Conservation (phyloP, 2,113 vertebrate genomes). For the Hemichromis elongatus region DNA sequence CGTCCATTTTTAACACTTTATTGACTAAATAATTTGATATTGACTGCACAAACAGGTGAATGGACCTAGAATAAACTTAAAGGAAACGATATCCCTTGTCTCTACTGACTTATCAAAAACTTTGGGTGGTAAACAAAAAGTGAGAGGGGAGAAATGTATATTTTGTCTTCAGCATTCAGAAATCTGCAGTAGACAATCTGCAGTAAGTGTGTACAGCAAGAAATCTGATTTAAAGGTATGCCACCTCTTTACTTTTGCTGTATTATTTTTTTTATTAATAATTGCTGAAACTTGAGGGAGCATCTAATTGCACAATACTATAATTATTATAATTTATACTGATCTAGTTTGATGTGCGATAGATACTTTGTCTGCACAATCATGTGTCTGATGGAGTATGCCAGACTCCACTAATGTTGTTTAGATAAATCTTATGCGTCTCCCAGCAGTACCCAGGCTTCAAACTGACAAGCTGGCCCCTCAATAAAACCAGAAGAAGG, state of each 20-base stretch:
- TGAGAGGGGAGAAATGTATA: no score
- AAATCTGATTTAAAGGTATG: neutral
- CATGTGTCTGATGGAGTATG: slow-evolving; percentile 16
- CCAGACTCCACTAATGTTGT: slow-evolving; percentile 1
- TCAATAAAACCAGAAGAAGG: neutral
- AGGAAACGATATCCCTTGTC: no score
- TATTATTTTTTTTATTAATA: neutral
- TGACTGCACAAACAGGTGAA: neutral
- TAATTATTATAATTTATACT: neutral
- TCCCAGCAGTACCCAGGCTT: neutral
- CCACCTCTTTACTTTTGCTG: neutral
- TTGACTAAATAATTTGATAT: neutral
- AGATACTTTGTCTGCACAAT: neutral
- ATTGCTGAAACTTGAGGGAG: neutral
- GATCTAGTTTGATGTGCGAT: neutral
- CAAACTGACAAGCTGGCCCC: neutral
- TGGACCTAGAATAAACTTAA: no score
- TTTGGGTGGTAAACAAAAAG: no score
- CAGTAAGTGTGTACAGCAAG: neutral
- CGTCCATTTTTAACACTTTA: neutral
- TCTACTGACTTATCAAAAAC: no score
- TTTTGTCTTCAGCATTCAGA: no score
- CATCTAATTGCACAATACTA: neutral
- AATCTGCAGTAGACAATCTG: no score
- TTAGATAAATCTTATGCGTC: neutral